Base-by-base conservation (phyloP, 2,797 vertebrate genomes). In the Phaenicophaeus curvirostris region DNA sequence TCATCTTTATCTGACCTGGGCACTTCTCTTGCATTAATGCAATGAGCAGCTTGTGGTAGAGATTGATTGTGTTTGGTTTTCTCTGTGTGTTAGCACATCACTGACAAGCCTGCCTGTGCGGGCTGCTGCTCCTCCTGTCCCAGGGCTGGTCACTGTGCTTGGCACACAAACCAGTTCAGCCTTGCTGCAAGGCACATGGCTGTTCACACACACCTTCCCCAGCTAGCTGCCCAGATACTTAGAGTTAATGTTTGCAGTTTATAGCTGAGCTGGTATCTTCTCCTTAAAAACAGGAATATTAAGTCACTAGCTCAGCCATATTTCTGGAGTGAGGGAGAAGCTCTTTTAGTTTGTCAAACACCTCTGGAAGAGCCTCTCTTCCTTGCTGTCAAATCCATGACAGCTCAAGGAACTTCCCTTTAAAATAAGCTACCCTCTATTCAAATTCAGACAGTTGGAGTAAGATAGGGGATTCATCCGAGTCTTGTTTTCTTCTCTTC, bases 401-500 rank as follows among this genome's bases (percentile, higher is more conserved):
- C 72, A 91, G 85, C 73, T 93, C 42, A 66, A 69, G 94, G 85
- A 93, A 78, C 68, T 92, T 93, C 92, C 76, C 71, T 85, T 90
- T 67, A 39, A 91, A 80, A 90, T 41, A 87, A 84, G 24, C 63
- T 88, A 46, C 42, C 65, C 65, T 87, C 59, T 54, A 33, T 66
- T 87, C 68, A 81, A 78, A 94, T 85, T 54, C 62, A 93, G 68
- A 58, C 65, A 91, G 87, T 33, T 79, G 77, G 82, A 93, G 83
- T 94, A 50, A 91, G 87, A 89, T n/a, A 86, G 69, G 80, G 54
- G 63, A 86, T 90, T 91, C 42, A 75, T 87, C 46, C 19, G 18
- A 90, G 33, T 79, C 80, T 86, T 93, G 65, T 93, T 95, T 94
- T 95, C 53, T 81, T 86, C 91, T 78, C 37, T 89, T 80, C 87